Evolutionary conservation across 2,113 vertebrate genomes (phyloP).

Genomic region (Serinus canaria): DNA sequence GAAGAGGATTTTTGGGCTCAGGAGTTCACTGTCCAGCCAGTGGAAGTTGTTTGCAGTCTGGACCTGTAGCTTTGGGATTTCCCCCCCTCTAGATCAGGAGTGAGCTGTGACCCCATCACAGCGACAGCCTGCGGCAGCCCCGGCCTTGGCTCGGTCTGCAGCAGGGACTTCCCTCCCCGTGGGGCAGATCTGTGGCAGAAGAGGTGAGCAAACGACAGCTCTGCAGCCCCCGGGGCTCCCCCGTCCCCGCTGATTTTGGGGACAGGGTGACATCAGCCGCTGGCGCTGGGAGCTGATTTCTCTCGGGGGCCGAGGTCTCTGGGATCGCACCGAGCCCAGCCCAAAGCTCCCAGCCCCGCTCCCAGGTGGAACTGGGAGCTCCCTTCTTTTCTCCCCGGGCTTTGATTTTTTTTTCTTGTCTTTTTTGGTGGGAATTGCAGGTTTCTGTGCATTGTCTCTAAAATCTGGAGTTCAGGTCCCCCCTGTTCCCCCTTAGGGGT

Average conservation of each 20-base stretch:
- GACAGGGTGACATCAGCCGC: not conserved
- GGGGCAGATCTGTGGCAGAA: conserved; percentile 10
- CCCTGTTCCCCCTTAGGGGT: conserved; percentile 30
- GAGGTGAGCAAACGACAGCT: not conserved
- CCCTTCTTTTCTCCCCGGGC: not conserved
- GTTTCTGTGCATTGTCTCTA: conserved; percentile 48
- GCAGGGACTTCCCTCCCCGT: conserved; percentile 32
- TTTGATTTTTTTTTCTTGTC: not conserved
- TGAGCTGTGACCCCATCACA: not conserved
- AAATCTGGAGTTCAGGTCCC: conserved; percentile 44
- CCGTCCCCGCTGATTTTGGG: not conserved
- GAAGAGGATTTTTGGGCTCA: conserved; percentile 62
- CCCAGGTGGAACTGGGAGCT: not conserved
- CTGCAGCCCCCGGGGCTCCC: not conserved
- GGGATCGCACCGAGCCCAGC: not conserved
- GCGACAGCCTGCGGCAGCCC: not conserved
- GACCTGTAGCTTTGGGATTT: not conserved
- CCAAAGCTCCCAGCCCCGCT: not conserved
- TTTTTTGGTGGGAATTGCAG: conserved; percentile 7
- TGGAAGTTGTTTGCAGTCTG: conserved; percentile 38
- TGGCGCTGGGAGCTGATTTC: not conserved
- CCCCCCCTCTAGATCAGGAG: conserved; percentile 13
- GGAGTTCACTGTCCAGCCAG: conserved; percentile 11
- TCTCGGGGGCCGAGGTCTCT: not conserved
- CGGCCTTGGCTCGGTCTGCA: not conserved